Percentiles rank a stretch among this genome's conserved stretches.
Evolutionary conservation across 2,888 invertebrate genomes (phyloP).

Genomic region (Steinernema hermaphroditum): DNA sequence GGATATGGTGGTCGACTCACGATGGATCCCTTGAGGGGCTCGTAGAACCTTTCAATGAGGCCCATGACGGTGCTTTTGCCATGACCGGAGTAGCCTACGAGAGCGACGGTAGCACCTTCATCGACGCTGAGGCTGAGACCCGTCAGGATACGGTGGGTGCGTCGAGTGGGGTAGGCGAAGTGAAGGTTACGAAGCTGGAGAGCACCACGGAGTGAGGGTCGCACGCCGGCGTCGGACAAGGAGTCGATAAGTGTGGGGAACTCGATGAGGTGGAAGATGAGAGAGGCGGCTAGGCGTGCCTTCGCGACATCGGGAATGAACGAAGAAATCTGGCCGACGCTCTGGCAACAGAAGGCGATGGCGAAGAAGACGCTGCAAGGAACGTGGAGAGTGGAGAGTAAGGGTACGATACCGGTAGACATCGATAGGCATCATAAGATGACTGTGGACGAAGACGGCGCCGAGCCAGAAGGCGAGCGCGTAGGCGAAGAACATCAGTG

Average conservation of each 20-base stretch:
- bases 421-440: conserved; percentile 66
- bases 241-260: conserved; percentile 66
- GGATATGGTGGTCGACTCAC: conserved; percentile 65
- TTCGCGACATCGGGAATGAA: conserved; percentile 69
- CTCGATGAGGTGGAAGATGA: conserved; percentile 67
- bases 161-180: conserved; percentile 67
- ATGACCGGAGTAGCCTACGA: conserved; percentile 6
- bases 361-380: conserved; percentile 70
- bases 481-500: conserved; percentile 69
- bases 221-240: conserved; percentile 42
- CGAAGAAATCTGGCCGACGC: conserved; percentile 67
- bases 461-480: conserved; percentile 70
- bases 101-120: conserved; percentile 34
- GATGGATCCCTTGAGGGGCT: conserved; percentile 74
- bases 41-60: conserved; percentile 79
- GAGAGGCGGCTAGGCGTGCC: conserved; percentile 67
- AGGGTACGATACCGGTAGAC: conserved; percentile 18
- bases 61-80: conserved; percentile 65
- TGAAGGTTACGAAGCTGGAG: conserved; percentile 65
- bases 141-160: conserved; percentile 61
- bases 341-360: conserved; percentile 70
- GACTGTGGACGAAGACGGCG: conserved; percentile 68
- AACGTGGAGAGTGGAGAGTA: conserved; percentile 13
- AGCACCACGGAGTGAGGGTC: conserved; percentile 58
- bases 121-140: conserved; percentile 57